These are phyloP conservation scores for Falco punctatus DNA, from an alignment of 2,113 vertebrate species.

Conservation along the genomic window DNA sequence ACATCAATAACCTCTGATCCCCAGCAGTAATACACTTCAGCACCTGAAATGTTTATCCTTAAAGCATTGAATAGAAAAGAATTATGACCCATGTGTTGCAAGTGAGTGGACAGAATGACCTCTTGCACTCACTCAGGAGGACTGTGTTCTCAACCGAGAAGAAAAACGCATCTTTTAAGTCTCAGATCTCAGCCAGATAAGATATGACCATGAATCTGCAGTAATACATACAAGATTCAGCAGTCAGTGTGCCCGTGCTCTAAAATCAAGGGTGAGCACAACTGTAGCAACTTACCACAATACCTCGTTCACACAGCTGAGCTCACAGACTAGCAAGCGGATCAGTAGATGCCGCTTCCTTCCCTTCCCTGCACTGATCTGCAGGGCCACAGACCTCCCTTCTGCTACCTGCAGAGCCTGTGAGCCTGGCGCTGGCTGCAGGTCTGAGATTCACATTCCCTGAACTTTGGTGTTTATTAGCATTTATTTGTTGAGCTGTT, in stretches of 20 bases:
- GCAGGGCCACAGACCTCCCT: not conserved
- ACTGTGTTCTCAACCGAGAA: not conserved
- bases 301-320: not conserved
- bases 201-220: not conserved
- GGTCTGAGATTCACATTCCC: not conserved
- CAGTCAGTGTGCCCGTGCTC: not conserved
- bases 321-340: not conserved
- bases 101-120: not conserved
- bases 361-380: not conserved
- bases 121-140: not conserved
- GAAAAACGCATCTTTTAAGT: not conserved
- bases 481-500: not conserved
- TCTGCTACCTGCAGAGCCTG: not conserved
- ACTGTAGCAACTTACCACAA: rapidly evolving
- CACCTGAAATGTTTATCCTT: not conserved
- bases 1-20: not conserved
- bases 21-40: not conserved
- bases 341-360: rapidly evolving
- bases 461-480: not conserved
- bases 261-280: not conserved
- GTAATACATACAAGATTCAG: not conserved
- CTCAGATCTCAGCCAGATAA: not conserved
- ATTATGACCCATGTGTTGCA: not conserved
- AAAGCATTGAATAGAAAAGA: not conserved
- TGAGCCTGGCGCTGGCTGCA: not conserved